Evolutionary conservation across 1,140 invertebrate genomes (phyloP).

Genomic region (Euglossa dilemma): DNA sequence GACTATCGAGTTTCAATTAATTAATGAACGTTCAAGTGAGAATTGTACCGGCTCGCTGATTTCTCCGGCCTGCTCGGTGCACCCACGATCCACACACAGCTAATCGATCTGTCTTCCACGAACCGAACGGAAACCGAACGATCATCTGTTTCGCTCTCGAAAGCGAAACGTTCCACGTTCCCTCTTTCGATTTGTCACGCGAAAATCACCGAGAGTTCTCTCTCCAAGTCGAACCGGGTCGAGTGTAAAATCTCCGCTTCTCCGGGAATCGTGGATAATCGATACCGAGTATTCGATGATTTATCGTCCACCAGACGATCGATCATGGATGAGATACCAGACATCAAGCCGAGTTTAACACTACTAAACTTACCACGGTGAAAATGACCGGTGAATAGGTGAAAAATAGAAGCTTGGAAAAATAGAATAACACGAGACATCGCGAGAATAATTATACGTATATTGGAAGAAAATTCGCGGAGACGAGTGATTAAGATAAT

Average conservation of each 20-base stretch:
- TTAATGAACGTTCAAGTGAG: constrained; percentile 42
- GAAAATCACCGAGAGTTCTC: background rate
- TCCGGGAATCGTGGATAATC: background rate
- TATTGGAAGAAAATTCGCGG: no score
- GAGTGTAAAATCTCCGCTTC: background rate
- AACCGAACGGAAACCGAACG: background rate
- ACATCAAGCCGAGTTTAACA: no score
- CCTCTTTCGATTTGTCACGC: no score
- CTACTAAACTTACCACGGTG: no score
- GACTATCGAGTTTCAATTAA: constrained; percentile 54
- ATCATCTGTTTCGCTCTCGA: background rate
- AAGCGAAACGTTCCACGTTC: background rate
- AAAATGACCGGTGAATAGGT: no score
- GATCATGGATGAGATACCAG: background rate
- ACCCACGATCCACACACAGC: background rate
- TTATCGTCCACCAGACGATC: background rate
- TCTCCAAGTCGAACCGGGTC: background rate
- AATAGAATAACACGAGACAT: no score
- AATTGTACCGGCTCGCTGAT: constrained; percentile 22
- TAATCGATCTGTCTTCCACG: background rate
- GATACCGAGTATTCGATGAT: background rate
- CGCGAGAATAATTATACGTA: no score
- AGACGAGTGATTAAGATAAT: no score
- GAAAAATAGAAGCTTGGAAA: no score
- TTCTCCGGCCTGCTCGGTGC: background rate